A percentile compares a stretch with the other conserved stretches of the same genome.
Conservation (phyloP, 2,888 invertebrate genomes). For the Beris morrisii region DNA sequence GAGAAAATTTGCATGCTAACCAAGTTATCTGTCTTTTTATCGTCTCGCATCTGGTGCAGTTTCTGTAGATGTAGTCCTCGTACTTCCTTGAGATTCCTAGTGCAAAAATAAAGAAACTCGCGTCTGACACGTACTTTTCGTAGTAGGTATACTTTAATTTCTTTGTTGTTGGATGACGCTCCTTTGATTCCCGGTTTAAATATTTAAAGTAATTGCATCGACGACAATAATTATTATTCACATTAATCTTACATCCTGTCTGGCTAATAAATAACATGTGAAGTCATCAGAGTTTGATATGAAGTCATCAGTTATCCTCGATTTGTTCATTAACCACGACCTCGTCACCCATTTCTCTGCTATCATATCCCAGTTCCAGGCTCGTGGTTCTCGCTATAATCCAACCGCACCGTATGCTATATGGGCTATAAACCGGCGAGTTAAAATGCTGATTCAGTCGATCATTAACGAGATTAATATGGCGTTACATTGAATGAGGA, state of each 20-base stretch:
- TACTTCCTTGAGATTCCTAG: background rate
- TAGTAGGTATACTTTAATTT: too few relatives aligned
- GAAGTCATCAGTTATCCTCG: constrained; percentile 37
- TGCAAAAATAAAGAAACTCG: background rate
- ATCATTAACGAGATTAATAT: constrained; percentile 58
- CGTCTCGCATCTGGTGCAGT: constrained; percentile 7
- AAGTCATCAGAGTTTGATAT: constrained; percentile 30
- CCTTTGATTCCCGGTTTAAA: background rate
- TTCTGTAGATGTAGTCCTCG: background rate
- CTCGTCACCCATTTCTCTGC: constrained; percentile 12
- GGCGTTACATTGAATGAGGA: constrained; percentile 49
- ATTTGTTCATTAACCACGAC: constrained; percentile 33
- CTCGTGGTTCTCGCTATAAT: background rate
- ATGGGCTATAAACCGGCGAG: constrained; percentile 1
- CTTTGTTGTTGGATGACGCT: background rate
- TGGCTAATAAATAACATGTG: background rate
- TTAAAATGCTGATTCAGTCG: constrained; percentile 55
- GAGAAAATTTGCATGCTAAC: constrained; percentile 10
- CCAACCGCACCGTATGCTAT: background rate
- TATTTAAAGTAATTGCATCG: background rate
- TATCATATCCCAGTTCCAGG: background rate
- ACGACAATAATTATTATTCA: background rate
- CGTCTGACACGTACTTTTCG: background rate
- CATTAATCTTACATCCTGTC: too few relatives aligned
- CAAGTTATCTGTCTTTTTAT: constrained; percentile 11